Evolutionary conservation across 1,140 invertebrate species (phyloP).

Genomic region (Hypsibius dujardini): DNA sequence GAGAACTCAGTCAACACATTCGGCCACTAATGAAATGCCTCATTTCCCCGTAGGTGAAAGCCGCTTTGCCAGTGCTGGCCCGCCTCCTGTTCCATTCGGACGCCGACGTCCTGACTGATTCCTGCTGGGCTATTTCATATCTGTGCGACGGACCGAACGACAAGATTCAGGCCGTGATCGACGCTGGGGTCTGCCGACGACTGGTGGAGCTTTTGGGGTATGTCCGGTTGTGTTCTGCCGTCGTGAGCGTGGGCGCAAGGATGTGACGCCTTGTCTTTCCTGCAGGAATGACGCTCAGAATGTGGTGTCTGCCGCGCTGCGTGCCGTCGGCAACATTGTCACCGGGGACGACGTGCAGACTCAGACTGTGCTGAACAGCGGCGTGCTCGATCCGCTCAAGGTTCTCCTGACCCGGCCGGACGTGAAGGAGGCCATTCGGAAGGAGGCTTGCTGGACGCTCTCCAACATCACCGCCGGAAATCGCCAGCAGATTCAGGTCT

Average conservation of each 20-base stretch:
- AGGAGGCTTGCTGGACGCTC: slow-evolving; percentile 95
- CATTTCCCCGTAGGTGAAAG: slow-evolving; percentile 34
- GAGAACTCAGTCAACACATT: too few relatives aligned
- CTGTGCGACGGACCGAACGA: slow-evolving; percentile 91
- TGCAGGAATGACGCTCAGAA: slow-evolving; percentile 64
- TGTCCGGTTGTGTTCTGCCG: slow-evolving; percentile 26
- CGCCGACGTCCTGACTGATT: slow-evolving; percentile 74
- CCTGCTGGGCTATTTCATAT: slow-evolving; percentile 87
- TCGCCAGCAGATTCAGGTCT: slow-evolving; percentile 67
- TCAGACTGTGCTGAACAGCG: slow-evolving; percentile 77
- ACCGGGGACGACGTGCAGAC: slow-evolving; percentile 94
- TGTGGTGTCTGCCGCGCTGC: slow-evolving; percentile 79
- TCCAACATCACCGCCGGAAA: slow-evolving; percentile 96
- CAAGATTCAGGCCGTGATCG: slow-evolving; percentile 92
- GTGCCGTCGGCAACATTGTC: slow-evolving; percentile 92
- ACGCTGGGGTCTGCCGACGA: slow-evolving; percentile 78
- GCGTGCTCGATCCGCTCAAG: slow-evolving; percentile 63
- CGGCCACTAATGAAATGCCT: slow-evolving; percentile 20
- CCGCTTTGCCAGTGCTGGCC: slow-evolving; percentile 66
- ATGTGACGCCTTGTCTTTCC: slow-evolving; percentile 19
- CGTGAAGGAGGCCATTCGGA: slow-evolving; percentile 63
- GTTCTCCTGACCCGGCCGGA: slow-evolving; percentile 52
- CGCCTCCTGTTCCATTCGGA: slow-evolving; percentile 71
- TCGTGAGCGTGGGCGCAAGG: too few relatives aligned
- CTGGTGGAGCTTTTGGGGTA: slow-evolving; percentile 82